Percentiles rank a stretch among this genome's conserved stretches.
These are phyloP conservation scores for Lepidochrysops patricia DNA, from an alignment of 2,888 invertebrate species.

Conservation along the genomic window DNA sequence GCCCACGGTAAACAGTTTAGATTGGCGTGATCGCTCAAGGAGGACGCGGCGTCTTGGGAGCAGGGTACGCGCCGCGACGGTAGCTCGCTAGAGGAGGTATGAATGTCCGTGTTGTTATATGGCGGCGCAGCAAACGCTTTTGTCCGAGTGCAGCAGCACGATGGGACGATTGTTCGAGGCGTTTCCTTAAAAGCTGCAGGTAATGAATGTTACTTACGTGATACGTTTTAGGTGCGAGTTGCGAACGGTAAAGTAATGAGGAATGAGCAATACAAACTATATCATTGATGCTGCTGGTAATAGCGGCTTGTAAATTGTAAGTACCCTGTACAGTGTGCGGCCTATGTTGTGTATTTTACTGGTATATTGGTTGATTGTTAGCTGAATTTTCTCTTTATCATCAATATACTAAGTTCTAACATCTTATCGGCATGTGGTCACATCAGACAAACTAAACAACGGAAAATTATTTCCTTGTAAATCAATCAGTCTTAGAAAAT, in stretches of 20 bases:
- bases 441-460: not conserved
- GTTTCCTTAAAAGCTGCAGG: slow-evolving; percentile 11
- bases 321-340: too few relatives aligned
- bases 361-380: too few relatives aligned
- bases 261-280: not conserved
- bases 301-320: not conserved
- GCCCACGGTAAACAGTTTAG: slow-evolving; percentile 19
- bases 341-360: too few relatives aligned
- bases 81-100: slow-evolving; percentile 21
- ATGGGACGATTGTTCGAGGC: slow-evolving; percentile 14
- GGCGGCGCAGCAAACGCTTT: slow-evolving; percentile 7
- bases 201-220: slow-evolving; percentile 10
- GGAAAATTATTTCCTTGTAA: not conserved
- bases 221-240: slow-evolving; percentile 4
- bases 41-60: slow-evolving; percentile 18
- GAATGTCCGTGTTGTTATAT: slow-evolving; percentile 12
- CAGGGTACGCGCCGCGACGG: slow-evolving; percentile 39
- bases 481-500: not conserved
- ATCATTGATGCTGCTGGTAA: not conserved
- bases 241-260: not conserved
- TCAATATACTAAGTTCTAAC: too few relatives aligned
- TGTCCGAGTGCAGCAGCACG: slow-evolving; percentile 5
- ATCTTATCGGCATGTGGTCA: too few relatives aligned
- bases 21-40: slow-evolving; percentile 19
- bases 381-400: too few relatives aligned